A percentile compares a stretch with the other conserved stretches of the same genome.
phyloP scores from a whole-genome alignment of 2,113 vertebrate genomes.

The Dasyornis broadbenti region DNA sequence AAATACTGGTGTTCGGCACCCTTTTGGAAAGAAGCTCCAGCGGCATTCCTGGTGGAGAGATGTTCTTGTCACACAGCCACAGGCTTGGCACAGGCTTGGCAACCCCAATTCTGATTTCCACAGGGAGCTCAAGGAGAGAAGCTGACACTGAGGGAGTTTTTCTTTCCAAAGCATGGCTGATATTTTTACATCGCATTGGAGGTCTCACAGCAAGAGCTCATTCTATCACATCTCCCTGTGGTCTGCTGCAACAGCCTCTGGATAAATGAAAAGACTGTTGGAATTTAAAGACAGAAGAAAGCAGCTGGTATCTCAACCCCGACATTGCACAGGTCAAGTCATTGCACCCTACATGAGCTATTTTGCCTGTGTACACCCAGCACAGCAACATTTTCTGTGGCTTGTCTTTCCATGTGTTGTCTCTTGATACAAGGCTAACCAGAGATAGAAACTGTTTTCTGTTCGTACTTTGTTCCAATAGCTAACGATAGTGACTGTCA shows the following conservation, averaged over 20 bases:
- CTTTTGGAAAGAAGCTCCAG: not conserved
- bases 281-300: not conserved
- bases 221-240: not conserved
- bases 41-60: not conserved
- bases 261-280: not conserved
- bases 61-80: not conserved
- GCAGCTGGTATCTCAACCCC: not conserved
- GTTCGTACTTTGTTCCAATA: not conserved
- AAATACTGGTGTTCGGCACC: not conserved
- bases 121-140: not conserved
- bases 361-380: not conserved
- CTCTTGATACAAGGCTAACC: not conserved
- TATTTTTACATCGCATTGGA: not conserved
- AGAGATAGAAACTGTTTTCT: not conserved
- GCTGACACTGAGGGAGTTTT: rapidly evolving
- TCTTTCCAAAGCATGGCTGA: not conserved
- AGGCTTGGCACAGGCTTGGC: not conserved
- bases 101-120: not conserved
- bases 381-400: not conserved
- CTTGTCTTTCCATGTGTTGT: not conserved
- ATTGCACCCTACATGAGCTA: rapidly evolving
- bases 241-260: not conserved
- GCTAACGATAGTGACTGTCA: not conserved
- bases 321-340: not conserved
- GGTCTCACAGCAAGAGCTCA: not conserved